These are phyloP conservation scores for Triplophysa yarkandensis DNA, from an alignment of 2,797 vertebrate genomes.

Conservation along the genomic window DNA sequence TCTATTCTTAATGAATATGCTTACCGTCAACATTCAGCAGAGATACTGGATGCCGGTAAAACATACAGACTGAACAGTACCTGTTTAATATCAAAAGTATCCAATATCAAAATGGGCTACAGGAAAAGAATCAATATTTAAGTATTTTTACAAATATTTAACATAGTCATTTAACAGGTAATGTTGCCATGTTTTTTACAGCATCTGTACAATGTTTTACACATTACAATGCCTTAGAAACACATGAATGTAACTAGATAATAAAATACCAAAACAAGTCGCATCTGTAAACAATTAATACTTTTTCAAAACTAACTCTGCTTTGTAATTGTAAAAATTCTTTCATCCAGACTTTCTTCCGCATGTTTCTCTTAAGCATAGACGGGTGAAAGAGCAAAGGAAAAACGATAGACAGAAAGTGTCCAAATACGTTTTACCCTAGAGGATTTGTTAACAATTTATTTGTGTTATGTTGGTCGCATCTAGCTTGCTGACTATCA, in stretches of 20 bases:
- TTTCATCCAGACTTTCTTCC: no score
- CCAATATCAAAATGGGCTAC: slow-evolving; percentile 9
- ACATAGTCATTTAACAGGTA: neutral
- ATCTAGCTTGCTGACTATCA: no score
- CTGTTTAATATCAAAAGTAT: slow-evolving; percentile 1
- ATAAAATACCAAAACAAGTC: neutral
- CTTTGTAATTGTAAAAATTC: no score
- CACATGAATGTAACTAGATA: neutral
- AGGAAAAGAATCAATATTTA: slow-evolving; percentile 36
- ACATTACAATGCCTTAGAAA: neutral
- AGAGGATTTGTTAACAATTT: neutral
- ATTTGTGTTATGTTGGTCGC: neutral
- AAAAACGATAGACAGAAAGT: neutral
- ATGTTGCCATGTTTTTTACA: no score
- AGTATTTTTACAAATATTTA: no score
- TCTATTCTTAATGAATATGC: slow-evolving; percentile 32
- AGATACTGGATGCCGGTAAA: neutral
- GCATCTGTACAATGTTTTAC: neutral
- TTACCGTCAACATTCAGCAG: neutral
- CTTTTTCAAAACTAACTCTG: neutral
- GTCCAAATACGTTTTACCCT: neutral
- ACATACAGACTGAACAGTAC: neutral
- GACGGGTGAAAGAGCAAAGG: neutral
- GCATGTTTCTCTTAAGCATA: neutral
- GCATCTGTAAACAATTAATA: neutral